A percentile compares a stretch with the other conserved stretches of the same genome.
Evolutionary conservation across 2,797 vertebrate genomes (phyloP).

Genomic region (Pempheris klunzingeri): DNA sequence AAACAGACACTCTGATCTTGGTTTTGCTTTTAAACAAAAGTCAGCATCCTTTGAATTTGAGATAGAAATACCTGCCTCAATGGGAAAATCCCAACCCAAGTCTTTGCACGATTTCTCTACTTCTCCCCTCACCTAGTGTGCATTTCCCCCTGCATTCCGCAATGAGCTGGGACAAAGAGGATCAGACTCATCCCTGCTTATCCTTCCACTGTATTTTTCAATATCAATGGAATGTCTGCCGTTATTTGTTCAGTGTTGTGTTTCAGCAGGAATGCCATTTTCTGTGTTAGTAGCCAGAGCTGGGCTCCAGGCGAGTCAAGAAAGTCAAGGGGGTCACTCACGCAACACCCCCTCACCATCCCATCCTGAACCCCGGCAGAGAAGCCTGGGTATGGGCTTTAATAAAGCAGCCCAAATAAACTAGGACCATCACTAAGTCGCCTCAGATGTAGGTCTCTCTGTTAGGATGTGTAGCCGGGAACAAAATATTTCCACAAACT

Average conservation of each 20-base stretch:
- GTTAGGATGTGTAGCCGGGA: conserved; percentile 26
- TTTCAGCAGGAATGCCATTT: conserved; percentile 73
- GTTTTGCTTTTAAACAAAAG: conserved; percentile 43
- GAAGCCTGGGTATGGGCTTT: conserved; percentile 21
- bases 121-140: conserved; percentile 44
- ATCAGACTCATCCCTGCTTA: conserved; percentile 78
- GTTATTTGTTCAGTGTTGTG: conserved; percentile 73
- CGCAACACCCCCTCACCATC: conserved; percentile 4
- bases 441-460: conserved; percentile 31
- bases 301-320: conserved; percentile 50
- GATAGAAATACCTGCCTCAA: conserved; percentile 11
- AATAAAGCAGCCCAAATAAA: conserved; percentile 53
- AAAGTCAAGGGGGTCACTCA: conserved; percentile 56
- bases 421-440: conserved; percentile 10
- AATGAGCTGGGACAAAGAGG: conserved; percentile 67
- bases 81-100: conserved; percentile 37
- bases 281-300: conserved; percentile 52
- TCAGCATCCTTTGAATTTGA: conserved; percentile 27
- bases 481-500: conserved; percentile 43
- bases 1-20: conserved; percentile 38
- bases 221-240: conserved; percentile 81
- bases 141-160: conserved; percentile 59
- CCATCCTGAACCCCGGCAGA: conserved; percentile 23
- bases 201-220: conserved; percentile 79
- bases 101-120: conserved; percentile 20